These are phyloP conservation scores for Troilus luridus DNA, from an alignment of 2,888 invertebrate species.

Conservation along the genomic window DNA sequence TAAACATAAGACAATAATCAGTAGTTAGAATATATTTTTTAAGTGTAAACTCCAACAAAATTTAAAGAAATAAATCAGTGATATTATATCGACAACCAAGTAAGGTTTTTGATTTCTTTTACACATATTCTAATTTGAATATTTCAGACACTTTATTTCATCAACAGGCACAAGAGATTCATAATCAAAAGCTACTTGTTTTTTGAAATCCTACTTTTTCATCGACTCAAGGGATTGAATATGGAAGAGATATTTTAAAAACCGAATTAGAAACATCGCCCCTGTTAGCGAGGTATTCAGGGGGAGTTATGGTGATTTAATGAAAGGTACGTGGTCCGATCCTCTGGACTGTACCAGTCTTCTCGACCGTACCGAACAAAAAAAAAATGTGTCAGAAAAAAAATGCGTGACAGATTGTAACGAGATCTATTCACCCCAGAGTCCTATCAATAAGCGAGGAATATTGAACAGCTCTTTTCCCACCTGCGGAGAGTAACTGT, in stretches of 20 bases:
- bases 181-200: neutral
- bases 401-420: slow-evolving; percentile 56
- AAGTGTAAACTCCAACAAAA: neutral
- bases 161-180: neutral
- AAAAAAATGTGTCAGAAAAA: slow-evolving; percentile 50
- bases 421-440: slow-evolving; percentile 58
- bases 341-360: neutral
- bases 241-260: neutral
- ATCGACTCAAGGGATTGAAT: neutral
- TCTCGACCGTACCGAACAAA: neutral
- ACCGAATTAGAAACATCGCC: neutral
- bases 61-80: neutral
- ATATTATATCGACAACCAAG: neutral
- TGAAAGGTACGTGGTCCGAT: slow-evolving; percentile 25
- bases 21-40: neutral
- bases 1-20: too few species aligned
- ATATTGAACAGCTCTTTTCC: slow-evolving; percentile 60
- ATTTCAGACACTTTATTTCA: neutral
- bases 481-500: slow-evolving; percentile 54
- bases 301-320: slow-evolving; percentile 37
- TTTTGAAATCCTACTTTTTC: neutral
- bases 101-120: neutral
- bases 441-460: slow-evolving; percentile 58
- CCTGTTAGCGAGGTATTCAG: neutral
- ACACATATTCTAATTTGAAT: neutral